phyloP scores from a whole-genome alignment of 2,888 invertebrate species.

The Saturnia pavonia region DNA sequence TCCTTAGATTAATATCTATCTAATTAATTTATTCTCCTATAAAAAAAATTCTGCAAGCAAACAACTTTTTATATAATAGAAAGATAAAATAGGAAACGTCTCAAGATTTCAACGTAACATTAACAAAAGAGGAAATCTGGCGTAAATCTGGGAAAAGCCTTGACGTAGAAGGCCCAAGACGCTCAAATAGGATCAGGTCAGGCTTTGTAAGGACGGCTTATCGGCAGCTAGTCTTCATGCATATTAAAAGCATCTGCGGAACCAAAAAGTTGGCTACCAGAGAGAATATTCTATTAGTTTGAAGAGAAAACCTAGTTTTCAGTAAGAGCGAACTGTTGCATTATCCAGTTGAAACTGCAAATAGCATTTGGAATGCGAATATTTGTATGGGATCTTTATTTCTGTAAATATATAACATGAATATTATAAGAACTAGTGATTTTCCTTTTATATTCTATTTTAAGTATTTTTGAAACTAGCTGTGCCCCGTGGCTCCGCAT shows the following conservation, averaged over 20 bases:
- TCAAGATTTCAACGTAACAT: slow-evolving; percentile 29
- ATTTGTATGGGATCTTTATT: not conserved
- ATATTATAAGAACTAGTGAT: not conserved
- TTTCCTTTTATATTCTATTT: not conserved
- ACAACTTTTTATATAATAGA: not conserved
- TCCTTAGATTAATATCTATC: too few species aligned
- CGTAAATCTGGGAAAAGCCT: slow-evolving; percentile 57
- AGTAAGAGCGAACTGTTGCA: slow-evolving; percentile 7
- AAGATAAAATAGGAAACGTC: slow-evolving; percentile 1
- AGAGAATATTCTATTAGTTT: slow-evolving; percentile 57
- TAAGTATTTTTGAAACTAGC: not conserved
- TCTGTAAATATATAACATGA: not conserved
- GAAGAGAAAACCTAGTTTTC: slow-evolving; percentile 18
- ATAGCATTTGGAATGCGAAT: slow-evolving; percentile 1
- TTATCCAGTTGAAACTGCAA: not conserved
- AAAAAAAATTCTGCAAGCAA: not conserved
- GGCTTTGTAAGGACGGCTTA: slow-evolving; percentile 63
- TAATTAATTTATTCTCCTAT: not conserved
- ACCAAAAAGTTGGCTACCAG: slow-evolving; percentile 40
- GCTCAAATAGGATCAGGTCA: slow-evolving; percentile 68
- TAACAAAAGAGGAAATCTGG: slow-evolving; percentile 37
- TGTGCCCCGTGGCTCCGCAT: too few species aligned
- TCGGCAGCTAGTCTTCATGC: slow-evolving; percentile 63
- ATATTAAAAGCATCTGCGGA: slow-evolving; percentile 65
- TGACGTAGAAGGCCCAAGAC: slow-evolving; percentile 45